Conservation (phyloP, 2,113 vertebrate species). For the Pseudopipra pipra region DNA sequence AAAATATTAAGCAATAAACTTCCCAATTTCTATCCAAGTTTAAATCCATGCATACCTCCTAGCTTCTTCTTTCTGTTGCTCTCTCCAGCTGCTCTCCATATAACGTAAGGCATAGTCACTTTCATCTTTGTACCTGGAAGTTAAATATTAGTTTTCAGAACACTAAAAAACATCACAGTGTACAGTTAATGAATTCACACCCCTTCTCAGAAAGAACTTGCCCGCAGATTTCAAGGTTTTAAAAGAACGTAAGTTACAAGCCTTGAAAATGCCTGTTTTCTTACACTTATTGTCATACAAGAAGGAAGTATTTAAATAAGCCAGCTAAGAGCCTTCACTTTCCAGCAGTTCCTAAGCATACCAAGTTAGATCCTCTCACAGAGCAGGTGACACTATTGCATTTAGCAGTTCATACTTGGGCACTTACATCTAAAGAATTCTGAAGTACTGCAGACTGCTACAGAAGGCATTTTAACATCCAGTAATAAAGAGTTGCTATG, state of each 20-base stretch:
- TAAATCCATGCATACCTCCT: constrained; percentile 81
- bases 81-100: constrained; percentile 98
- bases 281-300: not conserved
- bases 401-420: not conserved
- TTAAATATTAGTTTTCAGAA: not conserved
- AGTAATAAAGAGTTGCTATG: not conserved
- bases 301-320: not conserved
- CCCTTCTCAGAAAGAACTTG: not conserved
- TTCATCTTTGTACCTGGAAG: constrained; percentile 92
- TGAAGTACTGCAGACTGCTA: not conserved
- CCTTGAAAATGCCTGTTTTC: not conserved
- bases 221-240: not conserved
- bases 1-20: not conserved
- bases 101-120: constrained; percentile 97
- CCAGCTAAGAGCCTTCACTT: not conserved
- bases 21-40: not conserved
- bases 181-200: not conserved
- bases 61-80: constrained; percentile 95
- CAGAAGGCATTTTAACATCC: not conserved
- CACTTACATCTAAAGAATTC: not conserved
- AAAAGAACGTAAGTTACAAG: not conserved
- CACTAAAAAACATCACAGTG: not conserved
- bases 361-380: not conserved
- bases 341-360: not conserved
- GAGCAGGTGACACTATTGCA: not conserved